phyloP scores from a whole-genome alignment of 2,113 vertebrate species.

The Osmerus mordax region DNA sequence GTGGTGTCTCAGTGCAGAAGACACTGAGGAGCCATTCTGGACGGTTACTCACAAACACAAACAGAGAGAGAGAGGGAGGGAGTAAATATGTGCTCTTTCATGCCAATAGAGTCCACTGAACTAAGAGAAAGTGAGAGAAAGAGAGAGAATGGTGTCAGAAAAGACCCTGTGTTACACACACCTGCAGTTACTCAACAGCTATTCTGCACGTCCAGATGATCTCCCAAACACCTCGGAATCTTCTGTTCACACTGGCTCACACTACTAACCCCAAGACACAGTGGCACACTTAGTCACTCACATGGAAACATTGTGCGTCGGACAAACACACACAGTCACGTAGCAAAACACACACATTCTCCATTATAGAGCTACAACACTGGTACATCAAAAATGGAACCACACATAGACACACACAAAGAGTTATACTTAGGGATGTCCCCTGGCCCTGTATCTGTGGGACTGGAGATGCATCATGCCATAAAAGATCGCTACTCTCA shows the following conservation, averaged over 20 bases:
- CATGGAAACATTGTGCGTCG: slow-evolving; percentile 25
- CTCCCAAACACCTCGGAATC: background rate
- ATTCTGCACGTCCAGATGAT: too few species aligned
- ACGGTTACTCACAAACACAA: too few species aligned
- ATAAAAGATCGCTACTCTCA: background rate
- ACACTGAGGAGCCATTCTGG: too few species aligned
- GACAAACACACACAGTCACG: slow-evolving; percentile 20
- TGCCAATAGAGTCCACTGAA: background rate
- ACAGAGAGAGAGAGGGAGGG: background rate
- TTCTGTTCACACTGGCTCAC: slow-evolving; percentile 15
- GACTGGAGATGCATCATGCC: too few species aligned
- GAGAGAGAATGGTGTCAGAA: slow-evolving; percentile 26
- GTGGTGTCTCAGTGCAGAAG: too few species aligned
- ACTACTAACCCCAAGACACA: slow-evolving; percentile 38
- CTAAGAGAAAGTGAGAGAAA: background rate
- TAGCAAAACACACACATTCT: too few species aligned
- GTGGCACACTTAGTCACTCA: slow-evolving; percentile 36
- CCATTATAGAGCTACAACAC: too few species aligned
- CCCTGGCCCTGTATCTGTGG: too few species aligned
- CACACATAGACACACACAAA: slow-evolving; percentile 2
- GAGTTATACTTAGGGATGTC: background rate
- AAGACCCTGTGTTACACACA: background rate
- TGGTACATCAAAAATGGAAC: background rate
- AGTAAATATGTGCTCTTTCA: too few species aligned
- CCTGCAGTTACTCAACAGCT: background rate